Percentiles rank a stretch among this genome's conserved stretches.
Evolutionary conservation across 2,888 invertebrate genomes (phyloP).

Genomic region (Anorthoa munda): DNA sequence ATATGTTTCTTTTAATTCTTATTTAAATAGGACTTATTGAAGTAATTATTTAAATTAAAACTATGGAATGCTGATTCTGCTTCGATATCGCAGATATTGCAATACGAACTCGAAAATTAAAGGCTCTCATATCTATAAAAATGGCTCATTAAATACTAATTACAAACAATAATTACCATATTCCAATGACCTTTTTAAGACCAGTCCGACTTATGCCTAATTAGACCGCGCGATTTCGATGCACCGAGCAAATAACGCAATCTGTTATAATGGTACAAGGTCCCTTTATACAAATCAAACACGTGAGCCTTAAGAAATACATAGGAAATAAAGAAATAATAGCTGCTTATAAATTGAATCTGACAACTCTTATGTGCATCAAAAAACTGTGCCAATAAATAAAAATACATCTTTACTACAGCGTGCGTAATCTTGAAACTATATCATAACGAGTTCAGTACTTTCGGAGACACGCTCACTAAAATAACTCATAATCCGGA

Average conservation of each 20-base stretch:
- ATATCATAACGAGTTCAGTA: constrained; percentile 44
- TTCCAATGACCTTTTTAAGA: constrained; percentile 54
- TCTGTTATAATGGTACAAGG: constrained; percentile 52
- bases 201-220: constrained; percentile 32
- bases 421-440: constrained; percentile 38
- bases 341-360: constrained; percentile 28
- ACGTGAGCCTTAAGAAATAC: constrained; percentile 18
- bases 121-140: neutral
- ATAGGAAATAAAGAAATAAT: constrained; percentile 23
- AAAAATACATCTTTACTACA: constrained; percentile 47
- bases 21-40: neutral
- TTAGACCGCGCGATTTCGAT: constrained; percentile 48
- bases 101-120: neutral
- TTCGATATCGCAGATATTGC: neutral
- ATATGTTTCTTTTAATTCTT: neutral
- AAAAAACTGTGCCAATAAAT: constrained; percentile 50
- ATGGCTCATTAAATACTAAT: constrained; percentile 30
- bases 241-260: constrained; percentile 49
- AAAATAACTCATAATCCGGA: constrained; percentile 53
- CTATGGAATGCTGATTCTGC: neutral
- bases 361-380: constrained; percentile 18
- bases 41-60: neutral
- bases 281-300: constrained; percentile 18
- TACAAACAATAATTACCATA: constrained; percentile 36
- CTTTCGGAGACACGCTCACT: constrained; percentile 40